phyloP scores from a whole-genome alignment of 2,113 vertebrate genomes.

The Myrmophylax atrothorax region DNA sequence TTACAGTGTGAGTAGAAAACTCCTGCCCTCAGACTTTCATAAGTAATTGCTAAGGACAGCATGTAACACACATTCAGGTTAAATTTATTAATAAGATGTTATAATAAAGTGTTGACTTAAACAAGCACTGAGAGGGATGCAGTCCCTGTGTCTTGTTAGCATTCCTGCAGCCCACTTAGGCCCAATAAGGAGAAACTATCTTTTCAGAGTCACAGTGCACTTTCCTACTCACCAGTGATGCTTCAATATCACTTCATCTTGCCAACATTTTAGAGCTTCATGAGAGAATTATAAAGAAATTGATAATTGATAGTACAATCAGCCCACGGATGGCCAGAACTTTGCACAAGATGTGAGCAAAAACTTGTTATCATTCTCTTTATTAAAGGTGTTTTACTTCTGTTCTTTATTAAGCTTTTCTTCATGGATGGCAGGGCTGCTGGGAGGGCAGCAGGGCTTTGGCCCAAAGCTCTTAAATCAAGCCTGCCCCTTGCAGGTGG shows the following conservation, averaged over 20 bases:
- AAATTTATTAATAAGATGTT: slow-evolving; percentile 70
- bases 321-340: not conserved
- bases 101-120: slow-evolving; percentile 73
- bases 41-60: not conserved
- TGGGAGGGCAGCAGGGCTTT: not conserved
- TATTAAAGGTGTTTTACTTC: not conserved
- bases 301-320: not conserved
- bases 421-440: not conserved
- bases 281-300: not conserved
- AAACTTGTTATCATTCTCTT: not conserved
- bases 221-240: slow-evolving; percentile 51
- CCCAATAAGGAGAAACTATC: slow-evolving; percentile 44
- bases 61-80: slow-evolving; percentile 59
- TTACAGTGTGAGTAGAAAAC: not conserved
- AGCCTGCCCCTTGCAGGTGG: not conserved
- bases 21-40: not conserved
- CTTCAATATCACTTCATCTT: slow-evolving; percentile 48
- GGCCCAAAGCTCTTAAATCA: not conserved
- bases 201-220: slow-evolving; percentile 52
- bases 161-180: slow-evolving; percentile 73
- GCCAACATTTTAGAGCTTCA: slow-evolving; percentile 2
- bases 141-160: slow-evolving; percentile 67
- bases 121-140: slow-evolving; percentile 61
- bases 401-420: not conserved
- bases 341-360: not conserved